Evolutionary conservation across 2,888 invertebrate species (phyloP).

Genomic region (Blastobasis lacticolella): DNA sequence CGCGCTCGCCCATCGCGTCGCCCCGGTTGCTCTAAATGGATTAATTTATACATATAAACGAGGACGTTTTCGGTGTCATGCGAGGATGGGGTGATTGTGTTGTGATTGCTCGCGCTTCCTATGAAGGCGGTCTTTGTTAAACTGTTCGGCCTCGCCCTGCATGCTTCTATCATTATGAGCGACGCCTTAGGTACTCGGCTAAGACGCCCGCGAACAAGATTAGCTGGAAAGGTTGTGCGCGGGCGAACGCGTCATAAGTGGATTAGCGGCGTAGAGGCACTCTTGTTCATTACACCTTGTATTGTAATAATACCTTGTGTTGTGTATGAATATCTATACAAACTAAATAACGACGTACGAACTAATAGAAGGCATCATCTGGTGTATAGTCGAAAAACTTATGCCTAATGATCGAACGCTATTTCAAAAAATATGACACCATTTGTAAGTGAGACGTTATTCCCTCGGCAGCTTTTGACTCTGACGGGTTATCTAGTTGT

Average conservation of each 20-base stretch:
- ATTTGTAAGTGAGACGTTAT: no score
- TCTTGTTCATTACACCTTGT: no score
- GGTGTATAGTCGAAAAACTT: no score
- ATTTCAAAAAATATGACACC: no score
- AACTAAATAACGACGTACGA: no score
- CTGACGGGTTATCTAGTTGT: no score
- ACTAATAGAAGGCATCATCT: no score
- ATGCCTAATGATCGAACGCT: no score
- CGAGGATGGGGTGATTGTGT: slow-evolving; percentile 72
- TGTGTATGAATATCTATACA: no score
- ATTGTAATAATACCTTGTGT: no score
- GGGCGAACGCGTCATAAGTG: slow-evolving; percentile 5
- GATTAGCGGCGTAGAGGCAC: neutral
- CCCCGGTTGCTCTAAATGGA: slow-evolving; percentile 63
- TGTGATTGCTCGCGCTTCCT: slow-evolving; percentile 70
- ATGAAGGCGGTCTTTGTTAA: slow-evolving; percentile 63
- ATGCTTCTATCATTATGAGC: slow-evolving; percentile 7
- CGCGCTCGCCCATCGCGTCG: slow-evolving; percentile 59
- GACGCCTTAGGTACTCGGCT: neutral
- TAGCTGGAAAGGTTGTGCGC: slow-evolving; percentile 1
- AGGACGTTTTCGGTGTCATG: slow-evolving; percentile 74
- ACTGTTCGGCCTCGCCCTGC: slow-evolving; percentile 23
- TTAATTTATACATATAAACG: slow-evolving; percentile 75
- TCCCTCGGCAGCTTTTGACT: no score
- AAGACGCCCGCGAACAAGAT: slow-evolving; percentile 1